Percentiles rank a stretch among this genome's conserved stretches.
Evolutionary conservation across 92 coral and sea anemone species (phyloP).

Genomic region (Zoanthus gigantus): DNA sequence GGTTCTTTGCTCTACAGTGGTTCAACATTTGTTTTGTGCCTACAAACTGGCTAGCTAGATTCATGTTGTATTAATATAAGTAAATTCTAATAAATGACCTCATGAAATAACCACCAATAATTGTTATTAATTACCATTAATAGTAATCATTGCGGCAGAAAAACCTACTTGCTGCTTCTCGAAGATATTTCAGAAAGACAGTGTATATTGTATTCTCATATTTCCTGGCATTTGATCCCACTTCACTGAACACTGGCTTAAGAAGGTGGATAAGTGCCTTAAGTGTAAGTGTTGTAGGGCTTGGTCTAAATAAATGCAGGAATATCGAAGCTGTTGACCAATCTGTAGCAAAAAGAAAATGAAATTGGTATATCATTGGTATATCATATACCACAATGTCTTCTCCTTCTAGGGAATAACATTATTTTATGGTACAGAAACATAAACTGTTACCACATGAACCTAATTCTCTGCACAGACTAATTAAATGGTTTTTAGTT

Average conservation of each 20-base stretch:
- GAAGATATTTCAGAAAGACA: neutral
- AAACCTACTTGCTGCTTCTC: constrained; percentile 19
- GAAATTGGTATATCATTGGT: neutral
- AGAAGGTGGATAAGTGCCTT: neutral
- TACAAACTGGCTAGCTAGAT: constrained; percentile 3
- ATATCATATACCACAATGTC: neutral
- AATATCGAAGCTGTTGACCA: constrained; percentile 17
- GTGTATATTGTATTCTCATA: neutral
- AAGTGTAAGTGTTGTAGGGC: constrained; percentile 3
- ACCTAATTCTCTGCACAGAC: constrained; percentile 1
- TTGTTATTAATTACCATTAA: neutral
- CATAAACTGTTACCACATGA: constrained; percentile 3
- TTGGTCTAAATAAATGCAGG: constrained; percentile 10
- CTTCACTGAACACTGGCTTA: constrained; percentile 24
- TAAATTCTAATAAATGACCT: neutral
- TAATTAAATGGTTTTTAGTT: neutral
- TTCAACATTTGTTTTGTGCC: neutral
- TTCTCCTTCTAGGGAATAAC: neutral
- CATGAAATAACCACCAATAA: neutral
- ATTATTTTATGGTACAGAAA: neutral
- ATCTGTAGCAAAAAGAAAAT: neutral
- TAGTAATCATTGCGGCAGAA: constrained; percentile 2
- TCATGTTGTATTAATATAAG: neutral
- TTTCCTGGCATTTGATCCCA: constrained; percentile 20
- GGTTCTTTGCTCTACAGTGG: constrained; percentile 1